Evolutionary conservation across 2,113 vertebrate species (phyloP).

Genomic region (Opisthocomus hoazin): DNA sequence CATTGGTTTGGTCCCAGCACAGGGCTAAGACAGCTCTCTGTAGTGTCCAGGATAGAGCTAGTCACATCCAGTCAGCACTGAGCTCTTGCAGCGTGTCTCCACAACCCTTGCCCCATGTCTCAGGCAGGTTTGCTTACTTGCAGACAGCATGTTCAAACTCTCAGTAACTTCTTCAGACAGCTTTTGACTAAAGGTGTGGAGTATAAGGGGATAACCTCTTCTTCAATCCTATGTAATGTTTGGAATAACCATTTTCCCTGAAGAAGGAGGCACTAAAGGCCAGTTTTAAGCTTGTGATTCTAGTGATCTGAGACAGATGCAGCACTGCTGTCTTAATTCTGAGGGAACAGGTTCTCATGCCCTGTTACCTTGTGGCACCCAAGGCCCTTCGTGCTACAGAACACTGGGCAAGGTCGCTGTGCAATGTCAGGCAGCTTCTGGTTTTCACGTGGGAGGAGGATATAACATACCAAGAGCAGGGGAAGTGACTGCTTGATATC

Average conservation of each 20-base stretch:
- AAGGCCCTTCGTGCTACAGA: fast-evolving
- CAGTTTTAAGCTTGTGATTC: background rate
- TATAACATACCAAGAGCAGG: background rate
- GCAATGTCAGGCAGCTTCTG: background rate
- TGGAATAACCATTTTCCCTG: background rate
- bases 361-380: background rate
- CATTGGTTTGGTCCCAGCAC: background rate
- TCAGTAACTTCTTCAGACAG: background rate
- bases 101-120: background rate
- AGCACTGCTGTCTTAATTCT: background rate
- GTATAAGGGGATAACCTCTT: background rate
- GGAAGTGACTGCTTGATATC: background rate
- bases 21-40: background rate
- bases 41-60: background rate
- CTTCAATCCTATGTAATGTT: background rate
- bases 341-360: background rate
- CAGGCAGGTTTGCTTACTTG: background rate
- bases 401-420: fast-evolving
- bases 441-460: background rate
- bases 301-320: background rate
- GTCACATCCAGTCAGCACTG: background rate
- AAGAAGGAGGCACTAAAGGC: background rate
- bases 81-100: background rate
- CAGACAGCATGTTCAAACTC: background rate
- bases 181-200: background rate